phyloP scores from a whole-genome alignment of 2,113 vertebrate species.

The Hiodon tergisus region DNA sequence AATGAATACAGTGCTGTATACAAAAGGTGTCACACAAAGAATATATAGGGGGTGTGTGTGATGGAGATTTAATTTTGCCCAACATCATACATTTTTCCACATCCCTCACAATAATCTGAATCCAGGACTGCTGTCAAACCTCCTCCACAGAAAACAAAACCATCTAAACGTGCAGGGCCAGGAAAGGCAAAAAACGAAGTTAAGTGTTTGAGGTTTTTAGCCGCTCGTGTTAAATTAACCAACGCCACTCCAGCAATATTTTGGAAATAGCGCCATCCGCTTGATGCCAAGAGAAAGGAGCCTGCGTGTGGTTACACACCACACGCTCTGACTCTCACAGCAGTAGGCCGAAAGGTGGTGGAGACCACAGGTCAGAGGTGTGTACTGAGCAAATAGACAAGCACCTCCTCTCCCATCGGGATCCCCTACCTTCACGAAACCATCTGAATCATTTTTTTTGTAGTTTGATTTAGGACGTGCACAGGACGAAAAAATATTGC shows the following conservation, averaged over 20 bases:
- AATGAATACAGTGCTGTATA: no score
- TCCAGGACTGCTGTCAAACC: not conserved
- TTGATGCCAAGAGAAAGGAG: no score
- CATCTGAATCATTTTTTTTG: no score
- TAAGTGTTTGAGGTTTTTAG: not conserved
- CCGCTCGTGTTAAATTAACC: not conserved
- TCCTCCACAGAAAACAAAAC: not conserved
- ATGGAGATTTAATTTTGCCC: not conserved
- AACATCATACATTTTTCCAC: not conserved
- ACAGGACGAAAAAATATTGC: not conserved
- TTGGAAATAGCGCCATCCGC: not conserved
- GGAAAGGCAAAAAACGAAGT: not conserved
- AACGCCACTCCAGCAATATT: not conserved
- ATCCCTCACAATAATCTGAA: constrained; percentile 1
- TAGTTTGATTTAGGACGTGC: not conserved
- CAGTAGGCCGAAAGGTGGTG: no score
- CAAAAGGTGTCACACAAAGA: not conserved
- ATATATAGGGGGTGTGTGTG: not conserved
- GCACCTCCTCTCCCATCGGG: no score
- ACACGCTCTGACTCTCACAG: no score
- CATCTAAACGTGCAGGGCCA: not conserved
- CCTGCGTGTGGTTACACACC: no score
- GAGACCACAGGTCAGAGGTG: no score
- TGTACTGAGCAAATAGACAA: no score
- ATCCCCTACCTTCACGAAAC: no score